A percentile compares a stretch with the other conserved stretches of the same genome.
Evolutionary conservation across 2,797 vertebrate species (phyloP).

Genomic region (Cynopterus sphinx): DNA sequence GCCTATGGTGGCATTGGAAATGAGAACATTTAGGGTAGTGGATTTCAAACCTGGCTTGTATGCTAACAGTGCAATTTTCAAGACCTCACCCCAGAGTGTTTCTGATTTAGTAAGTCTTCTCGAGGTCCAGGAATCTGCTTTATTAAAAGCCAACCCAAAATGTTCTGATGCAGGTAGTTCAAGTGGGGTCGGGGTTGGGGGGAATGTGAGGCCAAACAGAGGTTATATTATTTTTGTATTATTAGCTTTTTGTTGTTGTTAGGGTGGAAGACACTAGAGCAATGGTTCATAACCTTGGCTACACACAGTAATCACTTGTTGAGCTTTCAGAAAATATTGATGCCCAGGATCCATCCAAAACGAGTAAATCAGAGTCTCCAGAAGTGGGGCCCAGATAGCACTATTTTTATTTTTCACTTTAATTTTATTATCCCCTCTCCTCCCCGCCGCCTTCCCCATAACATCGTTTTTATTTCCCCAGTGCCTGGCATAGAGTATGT

Average conservation of each 20-base stretch:
- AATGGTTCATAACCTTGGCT: background rate
- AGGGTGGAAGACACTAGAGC: background rate
- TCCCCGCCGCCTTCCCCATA: too few relatives aligned
- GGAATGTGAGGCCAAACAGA: background rate
- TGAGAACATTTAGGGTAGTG: background rate
- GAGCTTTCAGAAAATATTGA: background rate
- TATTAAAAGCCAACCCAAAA: background rate
- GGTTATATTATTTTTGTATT: background rate
- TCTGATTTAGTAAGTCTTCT: background rate
- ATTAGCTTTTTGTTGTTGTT: background rate
- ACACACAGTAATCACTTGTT: background rate
- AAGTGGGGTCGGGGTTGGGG: background rate
- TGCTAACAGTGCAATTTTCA: slow-evolving; percentile 28
- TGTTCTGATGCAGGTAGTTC: background rate
- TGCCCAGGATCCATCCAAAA: background rate
- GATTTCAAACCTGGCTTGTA: background rate
- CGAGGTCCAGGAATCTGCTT: background rate
- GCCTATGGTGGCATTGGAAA: background rate
- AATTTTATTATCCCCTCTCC: background rate
- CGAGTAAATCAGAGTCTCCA: background rate
- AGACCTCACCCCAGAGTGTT: background rate
- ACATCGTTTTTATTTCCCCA: background rate
- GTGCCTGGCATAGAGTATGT: background rate
- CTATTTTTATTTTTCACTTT: background rate
- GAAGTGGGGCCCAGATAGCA: background rate